Conservation (phyloP, 2,888 invertebrate genomes). For the Ophion costatus region DNA sequence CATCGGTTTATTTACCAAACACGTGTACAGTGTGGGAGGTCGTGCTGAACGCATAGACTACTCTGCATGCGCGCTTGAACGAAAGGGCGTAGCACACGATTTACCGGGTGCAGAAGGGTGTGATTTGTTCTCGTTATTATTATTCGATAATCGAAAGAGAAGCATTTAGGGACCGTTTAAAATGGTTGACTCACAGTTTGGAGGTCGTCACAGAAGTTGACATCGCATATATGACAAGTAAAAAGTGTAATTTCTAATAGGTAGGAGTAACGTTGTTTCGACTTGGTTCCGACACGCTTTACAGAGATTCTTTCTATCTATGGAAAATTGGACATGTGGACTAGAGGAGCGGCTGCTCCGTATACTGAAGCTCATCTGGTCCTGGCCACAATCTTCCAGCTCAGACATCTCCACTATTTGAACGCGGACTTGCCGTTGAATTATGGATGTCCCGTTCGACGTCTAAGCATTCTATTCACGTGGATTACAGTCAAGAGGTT, state of each 20-base stretch:
- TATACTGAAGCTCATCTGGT: neutral
- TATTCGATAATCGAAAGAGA: neutral
- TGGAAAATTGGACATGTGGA: neutral
- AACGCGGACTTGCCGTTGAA: constrained; percentile 2
- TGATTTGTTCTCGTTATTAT: neutral
- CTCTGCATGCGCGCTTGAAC: neutral
- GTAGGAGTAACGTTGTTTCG: no score
- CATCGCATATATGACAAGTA: neutral
- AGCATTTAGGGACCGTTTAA: neutral
- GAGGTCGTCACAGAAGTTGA: neutral
- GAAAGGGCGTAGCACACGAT: neutral
- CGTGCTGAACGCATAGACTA: constrained; percentile 13
- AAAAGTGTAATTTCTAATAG: no score
- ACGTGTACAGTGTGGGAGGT: constrained; percentile 42
- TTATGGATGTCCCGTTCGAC: constrained; percentile 18
- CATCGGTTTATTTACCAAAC: constrained; percentile 44
- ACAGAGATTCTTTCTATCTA: neutral
- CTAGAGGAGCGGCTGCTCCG: no score
- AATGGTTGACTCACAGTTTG: neutral
- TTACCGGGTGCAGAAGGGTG: neutral
- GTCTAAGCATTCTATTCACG: neutral
- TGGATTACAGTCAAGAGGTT: neutral
- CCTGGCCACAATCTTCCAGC: neutral
- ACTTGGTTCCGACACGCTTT: neutral
- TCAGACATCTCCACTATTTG: neutral